These are phyloP conservation scores for Apostichopus parvimensis DNA, from an alignment of 35 echinoderm and acorn worm species.

Conservation along the genomic window DNA sequence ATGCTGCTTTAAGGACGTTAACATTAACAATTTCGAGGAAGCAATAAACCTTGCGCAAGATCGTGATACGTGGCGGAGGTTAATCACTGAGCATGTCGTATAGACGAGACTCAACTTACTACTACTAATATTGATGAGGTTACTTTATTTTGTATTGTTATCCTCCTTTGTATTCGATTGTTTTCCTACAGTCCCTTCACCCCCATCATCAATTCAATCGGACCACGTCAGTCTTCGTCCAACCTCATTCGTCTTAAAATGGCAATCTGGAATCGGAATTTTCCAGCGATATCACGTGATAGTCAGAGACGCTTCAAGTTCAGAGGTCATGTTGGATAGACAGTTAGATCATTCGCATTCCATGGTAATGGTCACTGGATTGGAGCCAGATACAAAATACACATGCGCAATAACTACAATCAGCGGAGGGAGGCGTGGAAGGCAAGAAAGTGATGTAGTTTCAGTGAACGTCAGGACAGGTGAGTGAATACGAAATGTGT, in stretches of 20 bases:
- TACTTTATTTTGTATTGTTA: too few relatives aligned
- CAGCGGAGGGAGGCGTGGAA: not conserved
- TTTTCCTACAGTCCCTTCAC: conserved; percentile 21
- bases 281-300: conserved; percentile 27
- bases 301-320: not conserved
- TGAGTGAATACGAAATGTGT: not conserved
- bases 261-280: not conserved
- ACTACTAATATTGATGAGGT: too few relatives aligned
- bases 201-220: not conserved
- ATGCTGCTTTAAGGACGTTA: too few relatives aligned
- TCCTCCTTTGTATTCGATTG: not conserved
- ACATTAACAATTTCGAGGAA: too few relatives aligned
- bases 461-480: conserved; percentile 5
- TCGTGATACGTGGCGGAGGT: too few relatives aligned
- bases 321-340: conserved; percentile 16
- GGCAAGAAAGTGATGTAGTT: not conserved
- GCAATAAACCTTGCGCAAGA: too few relatives aligned
- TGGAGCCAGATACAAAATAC: conserved; percentile 36
- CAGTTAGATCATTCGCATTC: not conserved
- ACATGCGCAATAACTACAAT: conserved; percentile 27
- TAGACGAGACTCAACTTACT: too few relatives aligned
- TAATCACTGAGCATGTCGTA: too few relatives aligned
- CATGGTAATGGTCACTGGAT: not conserved
- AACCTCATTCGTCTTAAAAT: not conserved
- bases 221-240: not conserved